Base-by-base conservation (phyloP, 2,888 invertebrate genomes). In the Stenotaenia linearis region DNA sequence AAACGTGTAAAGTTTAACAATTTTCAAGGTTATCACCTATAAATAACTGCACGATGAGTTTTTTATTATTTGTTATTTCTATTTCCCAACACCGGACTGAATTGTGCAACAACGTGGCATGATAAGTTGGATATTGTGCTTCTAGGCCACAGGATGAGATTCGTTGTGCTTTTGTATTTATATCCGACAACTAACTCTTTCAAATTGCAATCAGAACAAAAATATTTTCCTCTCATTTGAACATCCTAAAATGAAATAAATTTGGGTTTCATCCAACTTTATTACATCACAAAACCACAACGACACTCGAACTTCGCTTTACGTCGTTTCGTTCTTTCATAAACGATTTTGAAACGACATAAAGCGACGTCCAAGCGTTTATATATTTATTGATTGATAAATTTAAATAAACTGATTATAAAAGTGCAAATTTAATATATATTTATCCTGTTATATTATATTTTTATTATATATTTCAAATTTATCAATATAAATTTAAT, bases 101-200 rank as follows among this genome's bases (percentile, higher is more conserved):
- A 69, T 69, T 69, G 69, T 69, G 69, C 69, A 69, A 69, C 15
- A 9, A 28, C 7, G 15, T n/a, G 7, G n/a, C 18, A 50, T 69
- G 69, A 69, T 25, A 69, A 69, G 69, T 69, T 69, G 69, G 69
- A 69, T 69, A 69, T 69, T 69, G 69, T 69, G 69, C 69, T 69
- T 69, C 69, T 69, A 69, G 69, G 69, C 25, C 69, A 69, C 69
- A 69, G 69, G 69, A 69, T 69, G 69, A 69, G 25, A 69, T 69
- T 69, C 28, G 25, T 12, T 69, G 69, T 69, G 28, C 69, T 12
- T 69, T 69, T 69, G 25, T 25, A 25, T 12, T n/a, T 25, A 69
- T 15, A 25, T 61, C 61, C 61, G 61, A 15, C 23, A 61, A 2
- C 15, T 28, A 69, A 69, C 50, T 69, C 69, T 69, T 69, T 69